Percentiles rank a stretch among this genome's conserved stretches.
Evolutionary conservation across 1,140 invertebrate species (phyloP).

Genomic region (Elysia chlorotica): DNA sequence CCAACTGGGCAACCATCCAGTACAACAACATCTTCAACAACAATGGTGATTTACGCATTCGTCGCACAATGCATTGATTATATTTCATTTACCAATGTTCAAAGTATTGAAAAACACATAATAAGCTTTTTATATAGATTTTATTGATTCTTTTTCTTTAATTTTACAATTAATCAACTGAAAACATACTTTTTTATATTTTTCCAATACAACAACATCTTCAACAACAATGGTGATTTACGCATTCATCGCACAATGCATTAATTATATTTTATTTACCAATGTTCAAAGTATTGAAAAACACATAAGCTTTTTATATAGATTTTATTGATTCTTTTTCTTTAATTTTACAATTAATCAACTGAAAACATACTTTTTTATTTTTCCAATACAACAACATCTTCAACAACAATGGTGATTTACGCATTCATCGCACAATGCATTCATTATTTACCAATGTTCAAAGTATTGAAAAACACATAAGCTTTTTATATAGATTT

Average conservation of each 20-base stretch:
- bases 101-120: background rate
- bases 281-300: background rate
- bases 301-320: background rate
- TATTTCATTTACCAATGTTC: background rate
- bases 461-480: background rate
- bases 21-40: constrained; percentile 53
- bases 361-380: too few relatives aligned
- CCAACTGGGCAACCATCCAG: constrained; percentile 37
- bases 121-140: background rate
- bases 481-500: background rate
- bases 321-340: background rate
- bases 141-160: background rate
- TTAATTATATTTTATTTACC: constrained; percentile 1
- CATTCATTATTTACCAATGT: background rate
- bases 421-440: background rate
- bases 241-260: background rate
- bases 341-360: too few relatives aligned
- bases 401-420: constrained; percentile 44
- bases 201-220: constrained; percentile 53
- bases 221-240: constrained; percentile 42
- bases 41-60: constrained; percentile 29
- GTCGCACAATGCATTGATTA: background rate
- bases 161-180: background rate
- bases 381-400: constrained; percentile 54
- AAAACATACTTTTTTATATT: background rate